Percentiles rank a stretch among this genome's conserved stretches.
These are phyloP conservation scores for Cryptocephalus moraei DNA, from an alignment of 2,888 invertebrate genomes.

Conservation along the genomic window DNA sequence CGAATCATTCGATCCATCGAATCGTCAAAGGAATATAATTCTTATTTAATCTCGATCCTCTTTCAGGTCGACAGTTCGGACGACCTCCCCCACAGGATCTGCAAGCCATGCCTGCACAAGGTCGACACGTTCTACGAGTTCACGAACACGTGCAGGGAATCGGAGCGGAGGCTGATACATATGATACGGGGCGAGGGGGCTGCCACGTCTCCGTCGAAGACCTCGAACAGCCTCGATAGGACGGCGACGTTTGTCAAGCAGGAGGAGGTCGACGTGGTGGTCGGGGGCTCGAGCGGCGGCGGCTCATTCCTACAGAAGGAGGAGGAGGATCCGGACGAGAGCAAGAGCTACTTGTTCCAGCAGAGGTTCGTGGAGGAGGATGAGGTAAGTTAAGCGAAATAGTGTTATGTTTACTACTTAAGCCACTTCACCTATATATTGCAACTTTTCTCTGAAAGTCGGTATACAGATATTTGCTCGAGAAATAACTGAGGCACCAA, in stretches of 20 bases:
- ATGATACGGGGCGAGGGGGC: conserved; percentile 29
- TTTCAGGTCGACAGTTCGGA: conserved; percentile 29
- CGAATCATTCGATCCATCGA: no score
- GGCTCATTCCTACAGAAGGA: conserved; percentile 10
- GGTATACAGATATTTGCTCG: no score
- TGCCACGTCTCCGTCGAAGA: conserved; percentile 12
- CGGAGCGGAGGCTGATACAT: conserved; percentile 44
- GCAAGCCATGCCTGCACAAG: conserved; percentile 60
- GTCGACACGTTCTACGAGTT: conserved; percentile 62
- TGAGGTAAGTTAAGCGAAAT: no score
- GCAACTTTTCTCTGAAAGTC: no score
- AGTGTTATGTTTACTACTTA: no score
- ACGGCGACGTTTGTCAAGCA: conserved; percentile 20
- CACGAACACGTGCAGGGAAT: conserved; percentile 57
- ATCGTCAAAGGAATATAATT: no score
- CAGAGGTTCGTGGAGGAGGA: conserved; percentile 12
- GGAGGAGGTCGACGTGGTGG: conserved; percentile 12
- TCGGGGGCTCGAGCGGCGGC: conserved; percentile 9
- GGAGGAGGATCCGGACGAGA: conserved; percentile 8
- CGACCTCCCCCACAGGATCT: conserved; percentile 59
- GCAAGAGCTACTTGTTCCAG: conserved; percentile 10
- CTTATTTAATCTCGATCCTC: no score
- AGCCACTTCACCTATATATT: no score
- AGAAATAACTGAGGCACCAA: no score
- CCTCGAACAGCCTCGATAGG: no score